Evolutionary conservation across 2,113 vertebrate genomes (phyloP).

Genomic region (Bujurquina vittata): DNA sequence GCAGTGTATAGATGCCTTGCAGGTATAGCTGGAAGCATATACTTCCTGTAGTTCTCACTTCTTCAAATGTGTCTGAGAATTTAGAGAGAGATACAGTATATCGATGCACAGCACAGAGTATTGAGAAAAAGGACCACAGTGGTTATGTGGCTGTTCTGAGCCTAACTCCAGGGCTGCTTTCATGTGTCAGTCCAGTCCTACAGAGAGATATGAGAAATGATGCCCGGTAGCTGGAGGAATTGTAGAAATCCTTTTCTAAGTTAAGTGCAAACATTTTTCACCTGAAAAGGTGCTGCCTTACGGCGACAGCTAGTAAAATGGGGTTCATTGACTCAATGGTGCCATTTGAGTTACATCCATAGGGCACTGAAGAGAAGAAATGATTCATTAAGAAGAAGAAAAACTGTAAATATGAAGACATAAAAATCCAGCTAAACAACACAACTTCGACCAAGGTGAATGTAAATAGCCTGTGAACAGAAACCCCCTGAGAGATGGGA

Average conservation of each 20-base stretch:
- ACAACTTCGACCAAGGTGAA: slow-evolving; percentile 44
- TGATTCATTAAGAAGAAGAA: slow-evolving; percentile 21
- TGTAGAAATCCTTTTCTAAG: slow-evolving; percentile 34
- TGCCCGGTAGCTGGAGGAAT: slow-evolving; percentile 3
- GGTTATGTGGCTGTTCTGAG: not conserved
- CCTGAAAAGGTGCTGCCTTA: slow-evolving; percentile 29
- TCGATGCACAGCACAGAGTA: not conserved
- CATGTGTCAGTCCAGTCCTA: not conserved
- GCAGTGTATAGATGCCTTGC: not conserved
- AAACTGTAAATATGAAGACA: slow-evolving; percentile 17
- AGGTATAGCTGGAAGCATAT: not conserved
- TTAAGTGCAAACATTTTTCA: slow-evolving; percentile 58
- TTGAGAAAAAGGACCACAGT: not conserved
- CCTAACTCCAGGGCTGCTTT: not conserved
- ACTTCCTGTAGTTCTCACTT: not conserved
- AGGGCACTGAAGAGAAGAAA: slow-evolving; percentile 15
- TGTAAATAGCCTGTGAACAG: slow-evolving; percentile 46
- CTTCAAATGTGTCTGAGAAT: not conserved
- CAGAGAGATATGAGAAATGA: slow-evolving; percentile 12
- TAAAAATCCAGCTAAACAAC: slow-evolving; percentile 23
- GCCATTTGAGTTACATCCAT: slow-evolving; percentile 29
- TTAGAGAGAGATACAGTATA: not conserved
- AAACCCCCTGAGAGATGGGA: slow-evolving; percentile 27
- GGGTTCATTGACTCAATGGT: slow-evolving; percentile 45
- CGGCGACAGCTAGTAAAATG: slow-evolving; percentile 45